Evolutionary conservation across 2,113 vertebrate species (phyloP).

Genomic region (Hoplias malabaricus): DNA sequence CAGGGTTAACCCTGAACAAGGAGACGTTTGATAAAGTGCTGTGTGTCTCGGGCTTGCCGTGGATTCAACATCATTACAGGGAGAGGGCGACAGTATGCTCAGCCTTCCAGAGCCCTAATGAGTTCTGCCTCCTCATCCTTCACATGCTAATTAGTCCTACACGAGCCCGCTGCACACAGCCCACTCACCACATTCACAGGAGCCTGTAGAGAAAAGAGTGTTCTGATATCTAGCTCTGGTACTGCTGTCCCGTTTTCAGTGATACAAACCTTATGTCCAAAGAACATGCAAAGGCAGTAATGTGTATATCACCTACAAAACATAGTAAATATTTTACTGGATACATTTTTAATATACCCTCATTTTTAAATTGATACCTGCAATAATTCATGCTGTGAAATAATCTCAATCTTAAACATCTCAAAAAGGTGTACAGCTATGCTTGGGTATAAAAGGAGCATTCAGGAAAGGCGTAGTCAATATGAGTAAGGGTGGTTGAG

Average conservation of each 20-base stretch:
- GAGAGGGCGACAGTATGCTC: constrained; percentile 69
- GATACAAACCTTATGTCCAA: too few relatives aligned
- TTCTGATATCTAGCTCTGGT: not conserved
- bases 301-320: too few relatives aligned
- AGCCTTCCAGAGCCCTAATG: constrained; percentile 63
- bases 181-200: not conserved
- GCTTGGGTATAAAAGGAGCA: too few relatives aligned
- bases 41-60: constrained; percentile 47
- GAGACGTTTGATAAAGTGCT: constrained; percentile 62
- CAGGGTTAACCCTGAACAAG: constrained; percentile 59
- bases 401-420: too few relatives aligned
- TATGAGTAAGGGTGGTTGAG: too few relatives aligned
- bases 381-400: too few relatives aligned
- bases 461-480: too few relatives aligned
- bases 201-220: not conserved
- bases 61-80: constrained; percentile 72
- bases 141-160: constrained; percentile 68
- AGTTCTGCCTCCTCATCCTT: constrained; percentile 70
- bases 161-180: constrained; percentile 11
- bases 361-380: too few relatives aligned
- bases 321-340: too few relatives aligned
- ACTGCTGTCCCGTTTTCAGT: not conserved
- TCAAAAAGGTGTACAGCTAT: too few relatives aligned
- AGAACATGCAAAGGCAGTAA: too few relatives aligned
- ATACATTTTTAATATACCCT: too few relatives aligned